These are phyloP conservation scores for Stichodactyla helianthus DNA, from an alignment of 64 coral and sea anemone species.

Conservation along the genomic window DNA sequence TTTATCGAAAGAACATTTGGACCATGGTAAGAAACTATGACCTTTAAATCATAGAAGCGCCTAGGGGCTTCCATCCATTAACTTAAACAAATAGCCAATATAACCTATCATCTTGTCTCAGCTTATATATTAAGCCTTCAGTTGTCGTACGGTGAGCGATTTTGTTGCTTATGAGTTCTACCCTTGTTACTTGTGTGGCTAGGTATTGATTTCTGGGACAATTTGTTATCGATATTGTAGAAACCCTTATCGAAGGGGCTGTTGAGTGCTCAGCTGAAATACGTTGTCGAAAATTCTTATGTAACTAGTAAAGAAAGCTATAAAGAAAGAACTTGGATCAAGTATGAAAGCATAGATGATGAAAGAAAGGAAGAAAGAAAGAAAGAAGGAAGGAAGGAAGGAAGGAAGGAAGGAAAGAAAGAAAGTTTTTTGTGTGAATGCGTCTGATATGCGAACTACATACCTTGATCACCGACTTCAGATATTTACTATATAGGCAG, in stretches of 20 bases:
- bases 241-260: background rate
- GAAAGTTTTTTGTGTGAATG: too few species aligned
- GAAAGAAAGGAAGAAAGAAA: too few species aligned
- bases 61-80: background rate
- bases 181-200: background rate
- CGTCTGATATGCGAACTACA: too few species aligned
- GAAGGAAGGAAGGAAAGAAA: too few species aligned
- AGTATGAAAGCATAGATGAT: too few species aligned
- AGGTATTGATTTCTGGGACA: background rate
- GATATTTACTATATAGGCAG: too few species aligned
- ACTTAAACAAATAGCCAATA: background rate
- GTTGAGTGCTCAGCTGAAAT: background rate
- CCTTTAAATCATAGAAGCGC: background rate
- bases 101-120: background rate
- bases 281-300: too few species aligned
- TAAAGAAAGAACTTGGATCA: too few species aligned
- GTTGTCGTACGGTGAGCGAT: background rate
- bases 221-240: background rate
- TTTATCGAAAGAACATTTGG: background rate
- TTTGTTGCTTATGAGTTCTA: background rate
- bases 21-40: background rate
- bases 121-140: background rate
- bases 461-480: too few species aligned
- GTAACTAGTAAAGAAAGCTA: too few species aligned
- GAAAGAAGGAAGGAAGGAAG: too few species aligned